These are phyloP conservation scores for Mugil cephalus DNA, from an alignment of 2,113 vertebrate genomes.

Conservation along the genomic window DNA sequence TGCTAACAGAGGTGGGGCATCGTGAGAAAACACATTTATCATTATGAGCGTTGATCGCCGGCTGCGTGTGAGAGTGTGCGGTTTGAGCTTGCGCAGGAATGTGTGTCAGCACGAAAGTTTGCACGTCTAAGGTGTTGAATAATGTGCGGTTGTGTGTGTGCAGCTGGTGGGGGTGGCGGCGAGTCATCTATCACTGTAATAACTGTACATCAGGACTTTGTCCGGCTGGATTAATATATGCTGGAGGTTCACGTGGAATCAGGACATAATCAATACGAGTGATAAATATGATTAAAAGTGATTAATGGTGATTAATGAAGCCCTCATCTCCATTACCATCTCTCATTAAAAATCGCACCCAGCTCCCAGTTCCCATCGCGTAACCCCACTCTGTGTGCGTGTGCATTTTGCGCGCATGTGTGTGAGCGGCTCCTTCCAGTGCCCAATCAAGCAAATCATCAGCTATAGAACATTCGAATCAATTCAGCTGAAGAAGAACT, in stretches of 20 bases:
- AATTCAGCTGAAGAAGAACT: constrained; percentile 78
- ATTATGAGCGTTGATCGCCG: constrained; percentile 26
- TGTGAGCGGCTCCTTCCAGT: constrained; percentile 56
- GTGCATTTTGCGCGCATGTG: constrained; percentile 15
- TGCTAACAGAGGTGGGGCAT: constrained; percentile 80
- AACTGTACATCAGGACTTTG: constrained; percentile 81
- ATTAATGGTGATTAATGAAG: constrained; percentile 85
- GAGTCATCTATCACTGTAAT: constrained; percentile 82
- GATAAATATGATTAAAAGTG: constrained; percentile 87
- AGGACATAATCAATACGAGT: constrained; percentile 85
- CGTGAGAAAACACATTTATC: constrained; percentile 79
- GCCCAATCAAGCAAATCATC: constrained; percentile 82
- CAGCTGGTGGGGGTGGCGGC: constrained; percentile 40
- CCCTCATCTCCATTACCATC: constrained; percentile 72
- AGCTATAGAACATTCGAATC: constrained; percentile 78
- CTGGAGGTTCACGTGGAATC: constrained; percentile 73
- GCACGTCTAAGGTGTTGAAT: constrained; percentile 58
- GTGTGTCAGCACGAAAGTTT: constrained; percentile 39
- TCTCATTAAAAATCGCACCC: constrained; percentile 70
- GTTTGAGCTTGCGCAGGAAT: constrained; percentile 24
- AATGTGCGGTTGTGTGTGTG: constrained; percentile 64
- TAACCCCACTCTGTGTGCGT: constrained; percentile 23
- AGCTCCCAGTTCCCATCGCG: constrained; percentile 48
- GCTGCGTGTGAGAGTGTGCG: constrained; percentile 27
- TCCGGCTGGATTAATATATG: constrained; percentile 80